Base-by-base conservation (phyloP, 2,113 vertebrate species). In the Hepsetus odoe region DNA sequence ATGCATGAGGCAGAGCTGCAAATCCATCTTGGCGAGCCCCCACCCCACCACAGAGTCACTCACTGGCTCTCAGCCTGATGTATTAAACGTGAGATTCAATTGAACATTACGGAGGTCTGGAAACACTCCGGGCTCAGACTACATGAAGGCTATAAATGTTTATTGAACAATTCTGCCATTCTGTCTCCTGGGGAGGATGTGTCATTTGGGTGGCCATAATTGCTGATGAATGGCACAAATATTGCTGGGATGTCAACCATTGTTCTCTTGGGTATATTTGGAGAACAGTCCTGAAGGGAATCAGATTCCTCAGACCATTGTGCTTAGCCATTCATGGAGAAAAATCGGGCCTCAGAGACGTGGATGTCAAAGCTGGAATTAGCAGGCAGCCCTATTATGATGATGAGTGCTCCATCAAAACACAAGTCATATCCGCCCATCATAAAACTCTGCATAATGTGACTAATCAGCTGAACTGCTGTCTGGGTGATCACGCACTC, bases 61-160 rank as follows among this genome's bases (percentile, higher is more conserved):
- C 24, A 40, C 40, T 70, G 53, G 26, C 55, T 35, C 44, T 55
- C 40, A 38, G 65, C 28, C 53, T 77, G 55, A 70, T 70, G 61
- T 62, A 77, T 70, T 68, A 70, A 67, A 76, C 26, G 49, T 76
- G 74, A 67, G 56, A 67, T 67, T 67, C 66, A 61, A 20, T 58
- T 69, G 35, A 69, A 59, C 44, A 58, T 59, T 66, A 58, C 51
- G 32, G 24, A 16, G 28, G 24, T 32, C 35, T 38, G 11, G 38
- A 26, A 70, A 59, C 53, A 44, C 26, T 77, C 30, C 2, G 32
- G 44, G 6, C 42, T 38, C 18, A 5, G 22, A 32, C 49, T 32
- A 55, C 35, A 11, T 16, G 1, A 59, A 28, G n/a, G 1, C 24
- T 56, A 35, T 49, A 40, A 75, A 33, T 46, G 40, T 75, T 66